Base-by-base conservation (phyloP, 2,888 invertebrate species). In the Mamestra brassicae region DNA sequence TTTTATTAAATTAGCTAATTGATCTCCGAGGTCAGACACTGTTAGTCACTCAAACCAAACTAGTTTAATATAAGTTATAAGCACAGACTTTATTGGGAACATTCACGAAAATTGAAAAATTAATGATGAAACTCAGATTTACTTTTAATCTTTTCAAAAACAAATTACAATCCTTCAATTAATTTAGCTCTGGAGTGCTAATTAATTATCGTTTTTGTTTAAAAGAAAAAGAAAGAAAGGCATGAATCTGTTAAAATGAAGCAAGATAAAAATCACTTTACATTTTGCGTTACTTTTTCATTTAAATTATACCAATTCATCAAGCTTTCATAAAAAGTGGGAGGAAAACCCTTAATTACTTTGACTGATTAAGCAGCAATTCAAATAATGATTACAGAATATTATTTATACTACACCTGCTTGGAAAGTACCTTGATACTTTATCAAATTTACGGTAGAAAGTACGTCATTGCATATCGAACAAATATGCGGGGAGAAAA, bases 1-100 rank as follows among this genome's bases (percentile, higher is more conserved):
- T 71, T 78, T 80, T 60, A 79, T 55, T 47, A 58, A 83, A 72
- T 83, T 66, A 69, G 42, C 54, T 79, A 60, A 79, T 72, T 68
- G 80, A 17, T 52, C 17, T 38, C 26, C 2, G n/a, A 80, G 57
- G 68, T 36, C 84, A 13, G 26, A 17, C 42, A 50, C 11, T 42
- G 36, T 71, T 52, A 36, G n/a, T 36, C n/a, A 77, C n/a, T 55
- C 36, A 26, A 63, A 64, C 64, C 1, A 13, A 78, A 65, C 52
- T 47, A 64, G 4, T 45, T 79, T n/a, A 47, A 36, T 62, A 57
- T 45, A 62, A 72, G 13, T 62, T 17, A 71, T 36, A 36, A 8
- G 26, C 58, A 15, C 11, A 58, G 54, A 63, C 4, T 54, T 74
- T 60, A 58, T 60, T 42, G 10, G 2, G 2, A 52, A 4, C 1